Percentiles rank a stretch among this genome's conserved stretches.
These are phyloP conservation scores for Oncopodura yosiiana DNA, from an alignment of 1,140 invertebrate genomes.

Conservation along the genomic window DNA sequence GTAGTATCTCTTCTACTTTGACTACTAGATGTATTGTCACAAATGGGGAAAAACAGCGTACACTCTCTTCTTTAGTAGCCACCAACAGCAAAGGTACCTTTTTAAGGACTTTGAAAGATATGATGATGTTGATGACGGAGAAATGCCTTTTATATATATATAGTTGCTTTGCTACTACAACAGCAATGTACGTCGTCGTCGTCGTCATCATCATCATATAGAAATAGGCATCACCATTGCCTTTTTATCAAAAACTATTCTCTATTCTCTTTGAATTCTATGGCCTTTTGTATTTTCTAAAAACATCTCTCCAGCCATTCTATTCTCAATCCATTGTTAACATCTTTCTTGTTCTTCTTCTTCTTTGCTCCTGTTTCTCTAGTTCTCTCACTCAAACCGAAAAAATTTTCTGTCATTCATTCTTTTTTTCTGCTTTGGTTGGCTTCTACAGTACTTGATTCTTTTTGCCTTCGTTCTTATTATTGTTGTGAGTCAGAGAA, in stretches of 20 bases:
- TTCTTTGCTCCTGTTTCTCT: neutral
- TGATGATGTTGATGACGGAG: conserved; percentile 13
- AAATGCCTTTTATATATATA: conserved; percentile 6
- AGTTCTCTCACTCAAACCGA: conserved; percentile 16
- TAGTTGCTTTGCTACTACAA: neutral
- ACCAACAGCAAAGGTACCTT: no score
- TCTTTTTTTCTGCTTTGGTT: neutral
- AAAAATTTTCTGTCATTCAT: conserved; percentile 33
- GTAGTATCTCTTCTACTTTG: neutral
- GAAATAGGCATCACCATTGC: conserved; percentile 7
- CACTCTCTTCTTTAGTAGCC: conserved; percentile 1
- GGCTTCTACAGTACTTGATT: neutral
- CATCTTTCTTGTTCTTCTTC: no score
- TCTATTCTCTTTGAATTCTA: conserved; percentile 22
- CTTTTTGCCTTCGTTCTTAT: neutral
- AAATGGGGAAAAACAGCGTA: neutral
- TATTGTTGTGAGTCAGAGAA: neutral
- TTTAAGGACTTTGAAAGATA: conserved; percentile 7
- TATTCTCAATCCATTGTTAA: conserved; percentile 25
- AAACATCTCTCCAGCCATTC: conserved; percentile 31
- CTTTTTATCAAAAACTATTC: conserved; percentile 32
- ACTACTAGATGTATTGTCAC: neutral
- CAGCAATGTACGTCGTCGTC: no score
- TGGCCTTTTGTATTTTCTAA: conserved; percentile 29
- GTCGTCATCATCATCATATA: neutral